Evolutionary conservation across 2,888 invertebrate genomes (phyloP).

Genomic region (Morinoia aosen): DNA sequence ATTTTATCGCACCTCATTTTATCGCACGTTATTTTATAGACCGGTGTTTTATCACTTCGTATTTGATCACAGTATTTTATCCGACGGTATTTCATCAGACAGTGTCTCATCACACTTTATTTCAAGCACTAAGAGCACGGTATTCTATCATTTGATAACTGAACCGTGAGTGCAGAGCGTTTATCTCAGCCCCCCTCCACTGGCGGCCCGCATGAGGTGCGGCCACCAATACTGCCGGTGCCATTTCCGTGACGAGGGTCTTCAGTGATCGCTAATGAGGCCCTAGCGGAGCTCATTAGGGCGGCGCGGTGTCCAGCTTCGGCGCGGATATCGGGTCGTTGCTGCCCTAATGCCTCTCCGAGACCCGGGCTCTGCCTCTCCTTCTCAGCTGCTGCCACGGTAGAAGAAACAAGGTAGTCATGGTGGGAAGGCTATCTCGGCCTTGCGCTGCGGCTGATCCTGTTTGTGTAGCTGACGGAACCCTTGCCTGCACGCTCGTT

Average conservation of each 20-base stretch:
- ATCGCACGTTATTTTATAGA: neutral
- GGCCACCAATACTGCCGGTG: neutral
- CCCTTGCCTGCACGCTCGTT: neutral
- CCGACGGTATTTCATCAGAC: neutral
- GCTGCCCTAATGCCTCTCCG: neutral
- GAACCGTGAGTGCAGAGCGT: too few species aligned
- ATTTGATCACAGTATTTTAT: neutral
- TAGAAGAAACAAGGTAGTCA: too few species aligned
- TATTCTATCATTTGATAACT: too few species aligned
- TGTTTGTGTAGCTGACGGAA: neutral
- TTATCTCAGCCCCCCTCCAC: too few species aligned
- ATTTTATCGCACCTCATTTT: neutral
- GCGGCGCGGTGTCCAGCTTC: neutral
- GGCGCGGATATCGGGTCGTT: neutral
- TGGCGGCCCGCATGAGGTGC: neutral
- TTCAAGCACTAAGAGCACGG: neutral
- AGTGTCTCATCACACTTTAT: too few species aligned
- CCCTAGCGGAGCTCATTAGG: neutral
- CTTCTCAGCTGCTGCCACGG: neutral
- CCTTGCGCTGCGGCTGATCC: neutral
- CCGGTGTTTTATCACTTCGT: neutral
- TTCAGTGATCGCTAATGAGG: constrained; percentile 16
- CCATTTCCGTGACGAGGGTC: neutral
- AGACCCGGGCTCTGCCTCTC: neutral
- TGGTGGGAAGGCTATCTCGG: neutral